Percentiles rank a stretch among this genome's conserved stretches.
phyloP scores from a whole-genome alignment of 2,888 invertebrate genomes.

The Scotopteryx bipunctaria region DNA sequence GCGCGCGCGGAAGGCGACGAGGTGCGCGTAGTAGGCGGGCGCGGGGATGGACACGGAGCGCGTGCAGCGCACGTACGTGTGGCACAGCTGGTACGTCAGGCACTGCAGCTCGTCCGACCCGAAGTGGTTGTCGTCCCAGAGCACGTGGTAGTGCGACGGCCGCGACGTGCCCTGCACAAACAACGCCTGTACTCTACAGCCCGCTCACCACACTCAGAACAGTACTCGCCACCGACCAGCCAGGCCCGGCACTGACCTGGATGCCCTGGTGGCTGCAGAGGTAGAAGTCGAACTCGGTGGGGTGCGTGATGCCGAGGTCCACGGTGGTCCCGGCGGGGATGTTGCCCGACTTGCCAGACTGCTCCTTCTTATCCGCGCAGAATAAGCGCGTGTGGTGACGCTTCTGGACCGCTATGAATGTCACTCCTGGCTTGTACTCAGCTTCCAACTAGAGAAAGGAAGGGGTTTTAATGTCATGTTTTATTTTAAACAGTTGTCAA shows the following conservation, averaged over 20 bases:
- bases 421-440: constrained; percentile 99
- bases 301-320: constrained; percentile 99
- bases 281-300: constrained; percentile 99
- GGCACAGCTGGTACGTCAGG: constrained; percentile 99
- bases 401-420: constrained; percentile 99
- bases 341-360: constrained; percentile 99
- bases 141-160: constrained; percentile 99
- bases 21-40: constrained; percentile 99
- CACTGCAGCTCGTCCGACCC: constrained; percentile 99
- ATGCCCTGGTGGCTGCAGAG: constrained; percentile 99
- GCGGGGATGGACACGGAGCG: constrained; percentile 99
- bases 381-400: constrained; percentile 99
- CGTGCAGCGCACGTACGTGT: constrained; percentile 99
- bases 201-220: constrained; percentile 55
- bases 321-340: constrained; percentile 99
- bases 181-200: background rate
- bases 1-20: constrained; percentile 99
- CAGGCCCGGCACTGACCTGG: constrained; percentile 85
- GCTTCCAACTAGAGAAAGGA: constrained; percentile 89
- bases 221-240: background rate
- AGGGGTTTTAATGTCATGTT: no score
- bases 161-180: constrained; percentile 95
- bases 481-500: background rate
- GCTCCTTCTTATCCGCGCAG: constrained; percentile 99
- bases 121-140: constrained; percentile 99